Conservation (phyloP, 2,797 vertebrate species). For the Chaunax sp. region DNA sequence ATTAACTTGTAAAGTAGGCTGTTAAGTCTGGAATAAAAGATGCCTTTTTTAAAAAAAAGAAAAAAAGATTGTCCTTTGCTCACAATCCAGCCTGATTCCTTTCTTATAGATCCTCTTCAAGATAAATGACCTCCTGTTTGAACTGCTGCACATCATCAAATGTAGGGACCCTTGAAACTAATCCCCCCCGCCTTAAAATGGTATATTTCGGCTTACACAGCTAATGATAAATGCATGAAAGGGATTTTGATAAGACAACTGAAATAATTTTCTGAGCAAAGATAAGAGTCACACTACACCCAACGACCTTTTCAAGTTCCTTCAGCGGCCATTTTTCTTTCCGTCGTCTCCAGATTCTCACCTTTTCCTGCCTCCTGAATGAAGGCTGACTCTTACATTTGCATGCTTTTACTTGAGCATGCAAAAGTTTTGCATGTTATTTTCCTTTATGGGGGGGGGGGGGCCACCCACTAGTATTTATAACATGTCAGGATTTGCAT, state of each 20-base stretch:
- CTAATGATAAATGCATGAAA: conserved; percentile 61
- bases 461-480: conserved; percentile 40
- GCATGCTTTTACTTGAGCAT: background rate
- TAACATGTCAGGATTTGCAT: conserved; percentile 53
- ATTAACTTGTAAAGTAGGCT: conserved; percentile 33
- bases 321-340: conserved; percentile 18
- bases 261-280: conserved; percentile 49
- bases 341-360: conserved; percentile 4
- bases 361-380: too few relatives aligned
- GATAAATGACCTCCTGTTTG: conserved; percentile 16
- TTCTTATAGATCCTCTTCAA: conserved; percentile 14
- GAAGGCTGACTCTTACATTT: background rate
- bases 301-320: conserved; percentile 42
- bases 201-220: conserved; percentile 27
- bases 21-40: background rate
- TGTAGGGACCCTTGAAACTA: conserved; percentile 1
- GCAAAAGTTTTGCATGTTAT: too few relatives aligned
- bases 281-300: conserved; percentile 54
- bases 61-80: conserved; percentile 10
- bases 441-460: too few relatives aligned
- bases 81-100: background rate
- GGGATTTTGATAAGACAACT: conserved; percentile 50
- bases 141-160: conserved; percentile 30
- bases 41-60: background rate
- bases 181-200: conserved; percentile 10